A percentile compares a stretch with the other conserved stretches of the same genome.
These are phyloP conservation scores for Bombylius major DNA, from an alignment of 2,888 invertebrate species.

Conservation along the genomic window DNA sequence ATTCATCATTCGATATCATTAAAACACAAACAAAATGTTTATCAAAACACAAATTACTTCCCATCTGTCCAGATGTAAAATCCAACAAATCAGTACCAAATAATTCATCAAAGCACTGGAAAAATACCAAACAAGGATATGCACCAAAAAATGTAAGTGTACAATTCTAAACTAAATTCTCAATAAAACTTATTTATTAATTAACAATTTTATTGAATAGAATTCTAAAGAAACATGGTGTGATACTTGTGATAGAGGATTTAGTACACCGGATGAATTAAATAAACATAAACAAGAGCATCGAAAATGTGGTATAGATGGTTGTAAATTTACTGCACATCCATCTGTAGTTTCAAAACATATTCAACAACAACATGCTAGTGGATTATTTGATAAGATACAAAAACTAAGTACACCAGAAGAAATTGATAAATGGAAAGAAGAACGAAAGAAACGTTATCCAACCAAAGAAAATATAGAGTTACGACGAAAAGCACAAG, in stretches of 20 bases:
- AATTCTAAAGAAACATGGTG: constrained; percentile 33
- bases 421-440: constrained; percentile 73
- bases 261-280: constrained; percentile 45
- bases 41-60: neutral
- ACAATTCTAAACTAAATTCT: neutral
- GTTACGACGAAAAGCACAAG: constrained; percentile 46
- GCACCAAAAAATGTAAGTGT: neutral
- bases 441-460: constrained; percentile 65
- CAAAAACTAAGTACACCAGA: constrained; percentile 62
- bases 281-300: constrained; percentile 61
- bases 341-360: constrained; percentile 69
- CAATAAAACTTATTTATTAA: neutral
- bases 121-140: too few relatives aligned
- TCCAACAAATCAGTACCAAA: neutral
- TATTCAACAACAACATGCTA: constrained; percentile 67
- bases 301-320: constrained; percentile 64
- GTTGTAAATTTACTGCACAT: constrained; percentile 68
- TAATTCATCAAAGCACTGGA: too few relatives aligned
- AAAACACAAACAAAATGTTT: neutral
- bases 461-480: constrained; percentile 60
- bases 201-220: neutral
- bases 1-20: neutral
- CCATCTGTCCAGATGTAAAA: too few relatives aligned
- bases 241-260: constrained; percentile 71
- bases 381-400: constrained; percentile 71